Evolutionary conservation across 2,797 vertebrate species (phyloP), one percentile per base, ranked within the genome.

Genomic region (Hapalemur alaotrensis): DNA sequence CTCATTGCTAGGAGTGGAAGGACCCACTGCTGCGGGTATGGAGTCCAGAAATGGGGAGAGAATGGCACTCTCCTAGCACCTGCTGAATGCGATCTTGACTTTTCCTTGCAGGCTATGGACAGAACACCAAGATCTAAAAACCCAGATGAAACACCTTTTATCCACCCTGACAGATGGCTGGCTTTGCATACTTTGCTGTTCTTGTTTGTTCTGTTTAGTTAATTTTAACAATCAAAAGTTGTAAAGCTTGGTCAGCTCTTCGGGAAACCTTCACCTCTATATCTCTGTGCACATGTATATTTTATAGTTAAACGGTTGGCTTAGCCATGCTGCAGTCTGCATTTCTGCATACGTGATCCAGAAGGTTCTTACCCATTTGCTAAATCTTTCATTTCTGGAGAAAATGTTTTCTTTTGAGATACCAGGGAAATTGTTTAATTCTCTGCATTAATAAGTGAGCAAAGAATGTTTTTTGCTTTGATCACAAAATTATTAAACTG

Each of bases 331-430:
- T 38, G 70, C 20, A 41, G 28, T 35, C 54, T 76, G 48, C 57
- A 70, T 79, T 78, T 92, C 61, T 80, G 81, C 15, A 0, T 82
- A 65, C 65, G 72, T 91, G 30, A 95, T 28, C 75, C 1, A 7
- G 78, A 82, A 91, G 43, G 41, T 41, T 80, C 35, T 96, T 83
- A 52, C 8, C 11, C 83, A 87, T 30, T 83, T 73, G 75, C 73
- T 59, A 38, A 84, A 54, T 63, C 25, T 91, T 91, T 86, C 67
- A 78, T 80, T 95, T 91, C 86, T 84, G 48, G 61, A 76, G 96
- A 85, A 86, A 11, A 57, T 2, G 57, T 50, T 92, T 95, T 48
- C 46, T 86, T 95, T 35, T 69, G 48, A 75, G 38, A 91, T 89
- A 28, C 30, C 32, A 82, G 35, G 28, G 48, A 88, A 91, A 75